Evolutionary conservation across 2,797 vertebrate genomes (phyloP).

Genomic region (Phalanger gymnotis): DNA sequence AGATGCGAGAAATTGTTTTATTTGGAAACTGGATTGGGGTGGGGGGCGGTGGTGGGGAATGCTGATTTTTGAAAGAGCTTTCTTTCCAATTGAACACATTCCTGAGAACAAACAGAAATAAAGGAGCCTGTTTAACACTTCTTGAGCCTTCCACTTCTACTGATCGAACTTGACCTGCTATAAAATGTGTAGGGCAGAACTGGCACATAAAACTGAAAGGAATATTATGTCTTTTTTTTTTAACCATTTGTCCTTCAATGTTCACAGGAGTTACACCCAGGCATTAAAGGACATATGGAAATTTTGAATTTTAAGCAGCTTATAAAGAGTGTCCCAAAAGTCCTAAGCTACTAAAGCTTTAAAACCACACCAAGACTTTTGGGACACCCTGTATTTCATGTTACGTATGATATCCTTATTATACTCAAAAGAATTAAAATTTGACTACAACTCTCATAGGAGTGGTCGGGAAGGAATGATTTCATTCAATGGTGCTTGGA

Average conservation of each 20-base stretch:
- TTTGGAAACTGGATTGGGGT: conserved; percentile 29
- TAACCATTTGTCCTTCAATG: background rate
- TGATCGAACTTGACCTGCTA: conserved; percentile 65
- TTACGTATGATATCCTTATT: background rate
- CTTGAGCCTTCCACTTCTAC: conserved; percentile 54
- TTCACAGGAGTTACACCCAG: background rate
- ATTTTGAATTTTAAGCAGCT: conserved; percentile 15
- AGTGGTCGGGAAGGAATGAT: background rate
- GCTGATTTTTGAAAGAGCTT: conserved; percentile 19
- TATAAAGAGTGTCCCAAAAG: background rate
- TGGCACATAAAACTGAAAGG: conserved; percentile 37
- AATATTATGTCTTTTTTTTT: conserved; percentile 26
- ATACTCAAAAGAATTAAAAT: conserved; percentile 32
- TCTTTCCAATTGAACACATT: conserved; percentile 51
- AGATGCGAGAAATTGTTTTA: conserved; percentile 41
- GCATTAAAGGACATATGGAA: conserved; percentile 20
- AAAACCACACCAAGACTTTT: conserved; percentile 38
- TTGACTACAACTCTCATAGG: background rate
- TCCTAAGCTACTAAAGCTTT: background rate
- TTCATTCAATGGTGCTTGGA: conserved; percentile 19
- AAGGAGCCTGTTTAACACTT: conserved; percentile 39
- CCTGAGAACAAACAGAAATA: conserved; percentile 42
- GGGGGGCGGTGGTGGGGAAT: background rate
- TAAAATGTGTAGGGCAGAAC: conserved; percentile 63
- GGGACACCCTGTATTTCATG: background rate